phyloP scores from a whole-genome alignment of 2,797 vertebrate species.

The Smutsia gigantea region DNA sequence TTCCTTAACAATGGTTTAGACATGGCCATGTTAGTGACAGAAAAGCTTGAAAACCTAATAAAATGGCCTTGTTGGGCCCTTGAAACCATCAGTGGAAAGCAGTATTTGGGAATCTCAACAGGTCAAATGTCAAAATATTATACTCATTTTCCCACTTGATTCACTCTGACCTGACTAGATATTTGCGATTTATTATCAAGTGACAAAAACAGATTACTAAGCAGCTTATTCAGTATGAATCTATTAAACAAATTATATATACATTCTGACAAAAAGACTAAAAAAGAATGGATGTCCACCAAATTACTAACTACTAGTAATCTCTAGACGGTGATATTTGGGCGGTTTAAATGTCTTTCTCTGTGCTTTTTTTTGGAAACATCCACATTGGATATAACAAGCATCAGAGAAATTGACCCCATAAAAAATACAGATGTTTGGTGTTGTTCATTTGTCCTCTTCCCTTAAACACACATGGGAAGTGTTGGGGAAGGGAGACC shows the following conservation, averaged over 20 bases:
- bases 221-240: not conserved
- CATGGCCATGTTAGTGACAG: not conserved
- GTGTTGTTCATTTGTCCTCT: not conserved
- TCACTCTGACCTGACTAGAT: not conserved
- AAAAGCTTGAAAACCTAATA: not conserved
- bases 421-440: not conserved
- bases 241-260: not conserved
- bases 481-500: not conserved
- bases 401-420: not conserved
- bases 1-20: not conserved
- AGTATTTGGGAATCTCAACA: not conserved
- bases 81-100: not conserved
- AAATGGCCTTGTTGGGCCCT: not conserved
- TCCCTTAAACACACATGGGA: not conserved
- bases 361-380: not conserved
- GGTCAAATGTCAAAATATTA: not conserved
- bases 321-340: not conserved
- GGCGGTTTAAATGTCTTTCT: not conserved
- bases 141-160: not conserved
- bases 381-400: not conserved
- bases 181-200: slow-evolving; percentile 31
- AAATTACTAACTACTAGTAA: not conserved
- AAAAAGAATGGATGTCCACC: not conserved
- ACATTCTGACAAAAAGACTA: not conserved
- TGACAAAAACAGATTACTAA: not conserved